phyloP scores from a whole-genome alignment of 2,888 invertebrate genomes.

The Tricholauxania praeusta region DNA sequence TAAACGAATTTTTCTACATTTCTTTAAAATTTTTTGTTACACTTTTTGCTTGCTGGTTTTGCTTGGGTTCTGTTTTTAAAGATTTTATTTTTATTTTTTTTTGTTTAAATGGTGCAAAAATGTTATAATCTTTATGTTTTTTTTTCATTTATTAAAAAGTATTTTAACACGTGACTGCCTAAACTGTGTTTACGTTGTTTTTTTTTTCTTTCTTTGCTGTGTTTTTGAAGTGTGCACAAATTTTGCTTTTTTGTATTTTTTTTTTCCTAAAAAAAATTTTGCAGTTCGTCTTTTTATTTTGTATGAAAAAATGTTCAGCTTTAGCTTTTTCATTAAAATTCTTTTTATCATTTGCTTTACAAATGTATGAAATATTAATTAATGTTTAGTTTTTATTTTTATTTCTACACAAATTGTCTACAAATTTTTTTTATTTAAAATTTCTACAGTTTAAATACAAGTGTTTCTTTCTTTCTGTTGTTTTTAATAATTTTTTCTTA shows the following conservation, averaged over 20 bases:
- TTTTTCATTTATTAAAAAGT: no score
- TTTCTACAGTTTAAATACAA: slow-evolving; percentile 30
- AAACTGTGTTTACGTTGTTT: not conserved
- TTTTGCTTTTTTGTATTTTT: slow-evolving; percentile 14
- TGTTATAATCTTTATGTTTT: not conserved
- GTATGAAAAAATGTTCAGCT: not conserved
- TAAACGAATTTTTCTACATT: slow-evolving; percentile 17
- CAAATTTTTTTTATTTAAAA: slow-evolving; percentile 27
- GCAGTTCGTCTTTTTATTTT: not conserved
- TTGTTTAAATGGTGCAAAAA: slow-evolving; percentile 6
- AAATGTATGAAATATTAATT: slow-evolving; percentile 13
- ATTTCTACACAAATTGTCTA: slow-evolving; percentile 32
- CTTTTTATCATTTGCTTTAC: slow-evolving; percentile 6
- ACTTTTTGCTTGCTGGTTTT: not conserved
- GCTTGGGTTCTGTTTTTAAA: slow-evolving; percentile 9
- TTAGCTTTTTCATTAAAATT: slow-evolving; percentile 7
- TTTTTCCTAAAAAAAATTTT: slow-evolving; percentile 23
- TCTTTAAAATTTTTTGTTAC: not conserved
- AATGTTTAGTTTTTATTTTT: not conserved
- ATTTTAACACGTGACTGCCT: no score
- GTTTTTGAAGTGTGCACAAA: slow-evolving; percentile 8
- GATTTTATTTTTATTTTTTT: slow-evolving; percentile 4
- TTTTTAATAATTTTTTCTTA: not conserved
- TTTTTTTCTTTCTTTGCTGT: not conserved
- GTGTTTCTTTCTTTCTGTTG: not conserved